Base-by-base conservation (phyloP, 2,888 invertebrate genomes). In the Andrena chrysosceles region DNA sequence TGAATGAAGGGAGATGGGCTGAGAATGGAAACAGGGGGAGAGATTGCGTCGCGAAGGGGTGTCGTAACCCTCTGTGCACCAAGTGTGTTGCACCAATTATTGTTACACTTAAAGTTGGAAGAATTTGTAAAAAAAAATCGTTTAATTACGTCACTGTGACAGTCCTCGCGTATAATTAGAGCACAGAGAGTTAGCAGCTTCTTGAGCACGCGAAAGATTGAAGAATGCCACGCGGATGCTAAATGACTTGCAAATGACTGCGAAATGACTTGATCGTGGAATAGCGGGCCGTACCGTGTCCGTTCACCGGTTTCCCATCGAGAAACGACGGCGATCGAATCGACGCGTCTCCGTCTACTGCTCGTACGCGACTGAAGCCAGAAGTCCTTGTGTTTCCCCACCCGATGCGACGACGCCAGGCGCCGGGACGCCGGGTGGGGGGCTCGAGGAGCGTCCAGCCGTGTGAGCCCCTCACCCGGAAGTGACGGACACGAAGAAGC, bases 341-440 rank as follows among this genome's bases (percentile, higher is more conserved):
- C 79, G 72, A 87, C 78, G 91, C 88, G 91, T 88, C 90, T 90
- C 84, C 87, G 89, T 89, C 84, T 84, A 77, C 74, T 73, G 85
- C 84, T 84, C 81, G 72, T 76, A 85, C 77, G 85, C 82, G 84
- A 89, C 88, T 88, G 87, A 84, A 81, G 78, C 67, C 67, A 35
- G 68, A 48, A 59, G 49, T 67, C 63, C 54, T 78, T 74, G 79
- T 70, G 64, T 69, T 35, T 62, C 70, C 71, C 78, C 31, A 1
- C 49, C 20, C 35, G 63, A 49, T 56, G 67, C 70, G 68, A 13
- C 81, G 76, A 48, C 60, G 56, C 66, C 42, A 54, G 42, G 42
- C 77, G 78, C 54, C 67, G 31, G 52, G 66, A 26, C 49, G 54
- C 35, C 4, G 10, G 26, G 67, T 62, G 62, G 77, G 60, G 60